Base-by-base conservation (phyloP, 2,113 vertebrate species). In the Hucho hucho region DNA sequence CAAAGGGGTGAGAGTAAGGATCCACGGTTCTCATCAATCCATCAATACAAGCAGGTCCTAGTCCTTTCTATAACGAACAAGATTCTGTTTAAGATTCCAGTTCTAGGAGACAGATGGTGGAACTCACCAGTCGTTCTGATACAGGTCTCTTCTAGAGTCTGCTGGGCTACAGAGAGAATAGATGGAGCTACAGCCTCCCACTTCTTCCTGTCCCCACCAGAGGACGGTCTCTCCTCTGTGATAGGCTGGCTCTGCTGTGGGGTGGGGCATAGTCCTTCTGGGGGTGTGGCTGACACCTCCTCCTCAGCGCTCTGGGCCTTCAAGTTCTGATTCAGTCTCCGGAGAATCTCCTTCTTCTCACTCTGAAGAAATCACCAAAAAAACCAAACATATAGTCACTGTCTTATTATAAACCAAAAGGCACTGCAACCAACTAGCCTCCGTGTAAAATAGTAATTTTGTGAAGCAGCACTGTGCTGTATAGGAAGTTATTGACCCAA, bases 301-400 rank as follows among this genome's bases (percentile, higher is more conserved):
- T 80, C 90, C 85, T 86, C 91, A 70, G 78, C 64, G 43, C 69
- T 92, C 80, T 95, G 94, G 76, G 89, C 84, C 92, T 96, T 97
- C 72, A 97, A 87, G 89, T 96, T 98, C 87, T 98, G 91, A 89
- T 99, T 99, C 49, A 98, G 91, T 81, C 97, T 92, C 72, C 87
- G 93, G 6, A 99, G 89, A 89, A 99, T 99, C 87, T 98, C 94
- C 85, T 94, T 93, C 74, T 98, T 98, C 77, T 94, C 93, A 87
- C 78, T 96, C 97, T 99, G 87, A 47, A 71, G 87, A 46, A 71
- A 25, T 71, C 47, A 71, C 4, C 47, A 59, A 25, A 18, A 1
- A 69, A 11, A 3, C 12, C 6, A 69, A 29, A 37, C 12, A 67
- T 18, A 43, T 43, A 12, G 37, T 43, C 9, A 65, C 25, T 37